phyloP scores from a whole-genome alignment of 2,888 invertebrate genomes.

The Tenthredo notha region DNA sequence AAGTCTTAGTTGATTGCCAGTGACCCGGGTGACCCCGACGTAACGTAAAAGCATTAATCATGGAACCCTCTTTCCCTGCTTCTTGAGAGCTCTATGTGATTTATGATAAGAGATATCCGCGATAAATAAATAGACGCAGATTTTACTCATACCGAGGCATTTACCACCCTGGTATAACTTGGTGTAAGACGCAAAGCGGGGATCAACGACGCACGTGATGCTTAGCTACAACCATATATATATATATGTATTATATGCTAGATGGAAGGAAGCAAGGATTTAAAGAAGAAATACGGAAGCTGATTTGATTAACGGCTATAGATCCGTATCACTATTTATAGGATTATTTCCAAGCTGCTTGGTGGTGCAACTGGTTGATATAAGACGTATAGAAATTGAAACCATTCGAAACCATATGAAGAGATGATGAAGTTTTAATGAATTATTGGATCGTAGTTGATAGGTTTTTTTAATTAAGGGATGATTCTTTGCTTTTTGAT shows the following conservation, averaged over 20 bases:
- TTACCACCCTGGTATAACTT: not conserved
- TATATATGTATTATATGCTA: not conserved
- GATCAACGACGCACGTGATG: not conserved
- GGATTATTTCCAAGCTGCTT: conserved; percentile 30
- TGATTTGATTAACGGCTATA: conserved; percentile 41
- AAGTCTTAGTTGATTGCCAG: conserved; percentile 45
- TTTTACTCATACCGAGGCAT: not conserved
- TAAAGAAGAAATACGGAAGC: conserved; percentile 30
- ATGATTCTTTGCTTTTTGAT: not conserved
- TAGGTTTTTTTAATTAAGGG: not conserved
- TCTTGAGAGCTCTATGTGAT: conserved; percentile 19
- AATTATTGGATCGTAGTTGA: not conserved
- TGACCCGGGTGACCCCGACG: conserved; percentile 37
- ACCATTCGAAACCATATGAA: not conserved
- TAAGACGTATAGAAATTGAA: conserved; percentile 48
- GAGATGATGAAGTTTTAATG: not conserved
- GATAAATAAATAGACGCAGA: conserved; percentile 51
- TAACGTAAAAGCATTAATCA: conserved; percentile 42
- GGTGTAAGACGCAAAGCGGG: not conserved
- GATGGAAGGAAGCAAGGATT: conserved; percentile 2
- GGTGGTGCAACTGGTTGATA: not conserved
- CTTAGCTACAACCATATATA: not conserved
- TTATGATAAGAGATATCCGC: conserved; percentile 39
- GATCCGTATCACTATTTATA: conserved; percentile 43
- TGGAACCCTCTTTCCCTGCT: not conserved